Base-by-base conservation (phyloP, 2,888 invertebrate species). In the Neelides folsomi region DNA sequence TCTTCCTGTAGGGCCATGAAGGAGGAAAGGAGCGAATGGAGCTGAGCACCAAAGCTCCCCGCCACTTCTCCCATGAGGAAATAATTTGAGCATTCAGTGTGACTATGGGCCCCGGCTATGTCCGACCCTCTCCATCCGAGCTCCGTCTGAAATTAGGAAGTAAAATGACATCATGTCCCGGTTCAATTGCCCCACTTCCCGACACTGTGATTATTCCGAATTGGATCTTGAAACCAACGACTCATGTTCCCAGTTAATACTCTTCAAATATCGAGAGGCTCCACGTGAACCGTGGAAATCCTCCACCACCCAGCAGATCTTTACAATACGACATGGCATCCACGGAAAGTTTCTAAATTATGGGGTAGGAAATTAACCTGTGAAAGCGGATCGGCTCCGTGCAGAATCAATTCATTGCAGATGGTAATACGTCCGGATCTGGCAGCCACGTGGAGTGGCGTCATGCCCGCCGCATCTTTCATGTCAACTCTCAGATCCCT, bases 361-460 rank as follows among this genome's bases (percentile, higher is more conserved):
- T n/a, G n/a, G n/a, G n/a, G 27, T 27, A 7, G 27, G 10, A 27
- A 51, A 56, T 53, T 51, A 52, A 62, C 63, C 60, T 62, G 59
- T 16, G 50, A 52, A 18, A 59, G 51, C 43, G 62, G 62, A 54
- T 60, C 53, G 8, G 60, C 60, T 53, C 62, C 64, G 42, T 60
- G 51, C 18, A 53, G 38, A 47, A 57, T 64, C 44, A 64, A 53
- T 49, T 59, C 56, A 54, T 62, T 60, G 40, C 59, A 60, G 18
- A 59, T 60, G 7, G 62, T 53, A 13, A 68, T 63, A 53, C 67
- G 65, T 2, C 69, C 70, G 51, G 66, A 64, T 52, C 67, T 66
- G 36, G 68, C 66, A 5, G 69, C 69, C 52, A 68, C 56, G 56
- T 69, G 69, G 36, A 70, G 65, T 39, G 69, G 66, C 27, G 68